phyloP scores from a whole-genome alignment of 2,797 vertebrate species.

The Hylomyscus alleni region DNA sequence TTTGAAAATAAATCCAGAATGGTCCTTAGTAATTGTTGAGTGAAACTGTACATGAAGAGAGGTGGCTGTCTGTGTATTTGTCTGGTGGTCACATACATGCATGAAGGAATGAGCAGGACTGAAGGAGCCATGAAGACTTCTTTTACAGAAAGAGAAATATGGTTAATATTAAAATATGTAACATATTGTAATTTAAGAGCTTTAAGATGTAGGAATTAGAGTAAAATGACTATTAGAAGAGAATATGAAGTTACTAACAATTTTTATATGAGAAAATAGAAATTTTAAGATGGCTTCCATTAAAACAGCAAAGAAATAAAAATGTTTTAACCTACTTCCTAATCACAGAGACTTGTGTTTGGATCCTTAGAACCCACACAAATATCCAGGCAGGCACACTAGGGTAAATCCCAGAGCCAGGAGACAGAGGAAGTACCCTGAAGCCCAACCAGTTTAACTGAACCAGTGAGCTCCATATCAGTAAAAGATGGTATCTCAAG shows the following conservation, averaged over 20 bases:
- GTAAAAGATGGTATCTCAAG: not conserved
- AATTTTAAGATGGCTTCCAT: conserved; percentile 35
- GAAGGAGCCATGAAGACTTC: conserved; percentile 9
- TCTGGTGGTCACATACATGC: not conserved
- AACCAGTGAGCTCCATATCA: not conserved
- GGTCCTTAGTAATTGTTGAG: conserved; percentile 15
- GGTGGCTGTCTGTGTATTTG: conserved; percentile 28
- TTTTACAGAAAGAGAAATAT: conserved; percentile 44
- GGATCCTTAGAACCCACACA: not conserved
- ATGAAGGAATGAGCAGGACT: not conserved
- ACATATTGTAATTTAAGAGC: not conserved
- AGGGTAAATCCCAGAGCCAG: not conserved
- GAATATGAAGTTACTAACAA: not conserved
- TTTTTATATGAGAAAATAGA: conserved; percentile 55
- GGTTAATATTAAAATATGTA: conserved; percentile 6
- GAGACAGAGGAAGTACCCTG: not conserved
- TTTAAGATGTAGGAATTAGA: not conserved
- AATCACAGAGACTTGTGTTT: not conserved
- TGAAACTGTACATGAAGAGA: conserved; percentile 31
- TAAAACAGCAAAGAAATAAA: conserved; percentile 38
- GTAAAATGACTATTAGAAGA: conserved; percentile 43
- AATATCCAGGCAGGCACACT: not conserved
- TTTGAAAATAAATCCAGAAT: conserved; percentile 41
- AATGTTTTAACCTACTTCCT: not conserved
- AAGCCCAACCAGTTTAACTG: not conserved